phyloP scores from a whole-genome alignment of 35 echinoderm and acorn worm genomes.

The Ophiothrix spiculata region DNA sequence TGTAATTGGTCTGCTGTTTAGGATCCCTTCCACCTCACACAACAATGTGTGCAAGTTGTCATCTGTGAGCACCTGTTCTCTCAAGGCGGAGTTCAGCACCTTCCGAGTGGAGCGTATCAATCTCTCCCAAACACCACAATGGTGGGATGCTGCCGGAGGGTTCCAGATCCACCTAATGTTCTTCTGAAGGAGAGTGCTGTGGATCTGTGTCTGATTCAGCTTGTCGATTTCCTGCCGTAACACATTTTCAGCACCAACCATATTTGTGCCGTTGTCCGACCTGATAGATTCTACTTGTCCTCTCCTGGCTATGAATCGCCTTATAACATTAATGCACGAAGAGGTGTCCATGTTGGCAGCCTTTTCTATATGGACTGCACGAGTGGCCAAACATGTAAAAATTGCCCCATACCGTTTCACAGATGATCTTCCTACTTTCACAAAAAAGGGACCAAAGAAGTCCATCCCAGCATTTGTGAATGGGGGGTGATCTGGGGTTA shows the following conservation, averaged over 20 bases:
- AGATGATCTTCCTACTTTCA: conserved; percentile 33
- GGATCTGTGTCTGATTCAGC: neutral
- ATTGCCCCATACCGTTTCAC: conserved; percentile 48
- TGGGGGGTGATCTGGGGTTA: conserved; percentile 31
- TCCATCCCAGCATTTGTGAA: conserved; percentile 47
- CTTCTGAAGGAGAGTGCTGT: neutral
- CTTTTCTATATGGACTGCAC: conserved; percentile 60
- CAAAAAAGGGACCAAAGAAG: conserved; percentile 41
- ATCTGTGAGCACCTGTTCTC: conserved; percentile 26
- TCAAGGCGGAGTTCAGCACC: conserved; percentile 25
- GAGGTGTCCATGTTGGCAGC: conserved; percentile 46
- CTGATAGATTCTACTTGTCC: conserved; percentile 25
- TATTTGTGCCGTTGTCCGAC: conserved; percentile 57
- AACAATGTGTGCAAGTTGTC: conserved; percentile 26
- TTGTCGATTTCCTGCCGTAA: conserved; percentile 5
- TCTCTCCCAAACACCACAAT: conserved; percentile 60
- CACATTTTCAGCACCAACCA: conserved; percentile 26
- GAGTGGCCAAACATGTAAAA: conserved; percentile 43
- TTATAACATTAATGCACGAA: conserved; percentile 48
- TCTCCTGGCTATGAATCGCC: conserved; percentile 35
- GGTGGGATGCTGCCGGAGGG: conserved; percentile 34
- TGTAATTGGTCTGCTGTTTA: conserved; percentile 39
- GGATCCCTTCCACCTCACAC: conserved; percentile 22
- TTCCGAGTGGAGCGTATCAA: conserved; percentile 55
- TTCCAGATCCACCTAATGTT: conserved; percentile 36